Conservation (phyloP, 2,888 invertebrate species). For the Bellardia pandia region DNA sequence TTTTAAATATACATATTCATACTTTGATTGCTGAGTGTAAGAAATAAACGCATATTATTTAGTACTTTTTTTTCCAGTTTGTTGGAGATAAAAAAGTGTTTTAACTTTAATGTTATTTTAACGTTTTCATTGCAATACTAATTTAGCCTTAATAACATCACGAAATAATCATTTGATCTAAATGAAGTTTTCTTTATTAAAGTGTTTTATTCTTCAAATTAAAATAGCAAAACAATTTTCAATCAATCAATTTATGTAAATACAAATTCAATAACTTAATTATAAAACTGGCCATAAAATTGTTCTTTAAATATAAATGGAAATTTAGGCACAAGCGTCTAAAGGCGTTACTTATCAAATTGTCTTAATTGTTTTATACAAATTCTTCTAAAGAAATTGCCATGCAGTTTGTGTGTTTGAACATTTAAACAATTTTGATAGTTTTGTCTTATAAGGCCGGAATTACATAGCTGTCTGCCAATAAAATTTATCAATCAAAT, state of each 20-base stretch:
- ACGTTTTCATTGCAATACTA: slow-evolving; percentile 41
- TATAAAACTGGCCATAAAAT: no score
- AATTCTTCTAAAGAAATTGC: not conserved
- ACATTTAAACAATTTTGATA: slow-evolving; percentile 5
- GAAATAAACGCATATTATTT: slow-evolving; percentile 53
- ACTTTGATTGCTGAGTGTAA: slow-evolving; percentile 3
- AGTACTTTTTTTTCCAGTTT: not conserved
- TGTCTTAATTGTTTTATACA: not conserved
- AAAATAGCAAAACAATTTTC: no score
- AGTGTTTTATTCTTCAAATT: no score
- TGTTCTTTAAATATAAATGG: not conserved
- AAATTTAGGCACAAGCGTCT: not conserved
- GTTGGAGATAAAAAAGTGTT: slow-evolving; percentile 41
- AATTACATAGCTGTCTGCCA: slow-evolving; percentile 8
- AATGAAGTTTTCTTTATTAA: slow-evolving; percentile 13
- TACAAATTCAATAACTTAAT: no score
- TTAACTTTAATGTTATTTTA: slow-evolving; percentile 50
- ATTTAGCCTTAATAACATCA: slow-evolving; percentile 66
- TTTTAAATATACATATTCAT: not conserved
- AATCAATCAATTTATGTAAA: no score
- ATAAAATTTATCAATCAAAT: slow-evolving; percentile 50
- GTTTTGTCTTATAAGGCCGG: not conserved
- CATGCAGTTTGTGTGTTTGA: not conserved
- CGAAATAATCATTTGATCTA: slow-evolving; percentile 61
- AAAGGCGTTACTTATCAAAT: not conserved